Evolutionary conservation across 2,113 vertebrate genomes (phyloP), one percentile per base, ranked within the genome.

Genomic region (Cyprinodon brontotheroides): DNA sequence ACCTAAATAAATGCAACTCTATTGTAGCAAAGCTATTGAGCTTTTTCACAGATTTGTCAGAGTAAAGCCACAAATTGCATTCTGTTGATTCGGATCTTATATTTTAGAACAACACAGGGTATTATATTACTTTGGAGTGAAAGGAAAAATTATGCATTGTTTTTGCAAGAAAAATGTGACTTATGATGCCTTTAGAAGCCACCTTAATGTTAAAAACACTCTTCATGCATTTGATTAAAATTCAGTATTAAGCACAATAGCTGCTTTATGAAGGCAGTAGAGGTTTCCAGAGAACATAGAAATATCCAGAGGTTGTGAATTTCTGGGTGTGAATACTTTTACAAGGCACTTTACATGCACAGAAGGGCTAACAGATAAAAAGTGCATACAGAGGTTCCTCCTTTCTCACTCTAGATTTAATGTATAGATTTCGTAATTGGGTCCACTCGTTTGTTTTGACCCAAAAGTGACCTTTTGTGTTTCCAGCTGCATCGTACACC

Each of bases 401-500:
- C 15, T 37, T 15, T n/a, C 43, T 59, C 65, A 70, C 65, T 12
- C 36, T 71, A n/a, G 12, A 64, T 75, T 61, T 62, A 4, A 79
- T 68, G 74, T 74, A 60, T 82, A 67, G 1, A 47, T 82, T 75
- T 87, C 69, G 48, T 74, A 66, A 79, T 43, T 79, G 68, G 5
- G 48, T 72, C 62, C 64, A 20, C 79, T 78, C 72, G 39, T 65
- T 59, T 69, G 47, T 45, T 3, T 73, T 72, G 41, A 57, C 75
- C 68, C 14, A 73, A 81, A 57, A 48, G 40, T 89, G 77, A 86
- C 5, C 77, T 79, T 70, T 85, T 81, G 47, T 84, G 63, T 67
- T 76, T 63, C 29, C 78, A 99, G 97, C 98, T 90, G 98, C 98
- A 3, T 99, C 98, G 0, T 99, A 98, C 92, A 98, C 97, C 0